Percentiles rank a stretch among this genome's conserved stretches.
Conservation (phyloP, 2,888 invertebrate genomes). For the Hemithea aestivaria region DNA sequence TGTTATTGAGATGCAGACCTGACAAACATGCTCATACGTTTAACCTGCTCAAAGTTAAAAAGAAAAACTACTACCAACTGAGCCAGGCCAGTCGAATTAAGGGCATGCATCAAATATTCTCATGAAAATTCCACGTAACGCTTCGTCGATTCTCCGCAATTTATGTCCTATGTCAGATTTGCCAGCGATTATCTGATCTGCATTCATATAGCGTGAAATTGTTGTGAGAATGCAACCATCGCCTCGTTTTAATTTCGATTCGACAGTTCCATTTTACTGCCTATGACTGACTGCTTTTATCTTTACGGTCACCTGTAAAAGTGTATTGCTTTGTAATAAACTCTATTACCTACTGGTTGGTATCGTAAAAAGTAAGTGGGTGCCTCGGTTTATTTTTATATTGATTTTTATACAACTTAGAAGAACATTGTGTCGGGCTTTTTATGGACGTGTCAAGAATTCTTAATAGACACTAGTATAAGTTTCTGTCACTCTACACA, state of each 20-base stretch:
- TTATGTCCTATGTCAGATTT: constrained; percentile 39
- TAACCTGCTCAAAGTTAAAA: too few species aligned
- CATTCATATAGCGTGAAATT: constrained; percentile 40
- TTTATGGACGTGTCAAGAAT: too few species aligned
- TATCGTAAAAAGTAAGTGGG: constrained; percentile 17
- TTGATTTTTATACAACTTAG: constrained; percentile 1
- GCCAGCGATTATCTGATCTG: constrained; percentile 35
- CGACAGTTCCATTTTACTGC: constrained; percentile 22
- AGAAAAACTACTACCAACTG: too few species aligned
- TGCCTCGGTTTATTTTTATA: constrained; percentile 2
- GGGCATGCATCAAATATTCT: too few species aligned
- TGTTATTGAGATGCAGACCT: too few species aligned
- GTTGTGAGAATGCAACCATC: constrained; percentile 32
- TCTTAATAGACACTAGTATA: too few species aligned
- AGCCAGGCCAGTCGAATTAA: too few species aligned
- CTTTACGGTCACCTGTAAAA: constrained; percentile 28
- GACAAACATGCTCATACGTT: too few species aligned
- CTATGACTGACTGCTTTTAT: constrained; percentile 21
- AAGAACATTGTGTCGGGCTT: too few species aligned
- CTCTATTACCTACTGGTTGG: constrained; percentile 20
- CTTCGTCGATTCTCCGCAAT: constrained; percentile 33
- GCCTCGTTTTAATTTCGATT: constrained; percentile 36
- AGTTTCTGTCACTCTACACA: too few species aligned
- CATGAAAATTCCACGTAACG: too few species aligned
- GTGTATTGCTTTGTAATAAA: constrained; percentile 25